Base-by-base conservation (phyloP, 2,113 vertebrate species). In the Semnopithecus entellus region DNA sequence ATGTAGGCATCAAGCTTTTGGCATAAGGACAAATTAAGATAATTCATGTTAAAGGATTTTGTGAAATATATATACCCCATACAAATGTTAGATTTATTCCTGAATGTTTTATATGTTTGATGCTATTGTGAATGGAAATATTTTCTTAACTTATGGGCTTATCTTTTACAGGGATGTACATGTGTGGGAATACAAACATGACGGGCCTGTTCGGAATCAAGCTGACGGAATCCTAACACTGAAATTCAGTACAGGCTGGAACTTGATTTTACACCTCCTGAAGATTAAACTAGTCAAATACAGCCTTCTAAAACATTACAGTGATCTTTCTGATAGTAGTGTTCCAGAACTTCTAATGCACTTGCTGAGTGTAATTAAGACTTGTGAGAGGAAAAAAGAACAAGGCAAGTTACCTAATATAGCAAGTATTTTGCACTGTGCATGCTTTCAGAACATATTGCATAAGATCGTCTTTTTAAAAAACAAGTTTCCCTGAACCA, bases 291-390 rank as follows among this genome's bases (percentile, higher is more conserved):
- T 75, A 96, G 91, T 87, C 82, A 89, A 95, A 75, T 32, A 55
- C 50, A 93, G 70, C 57, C 88, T 96, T 93, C 80, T 88, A 91
- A 90, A 90, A 72, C 85, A 96, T 94, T 48, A 83, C 87, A 90
- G 66, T 80, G 61, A 95, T 88, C 87, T 83, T 86, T 96, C 81
- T 75, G 93, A 96, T 89, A 94, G 86, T 57, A 88, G 70, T 61
- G 45, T 94, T 94, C 75, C 50, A 98, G 89, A 86, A 96, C 86
- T 90, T 88, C 84, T 95, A 86, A 86, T 66, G 93, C 10, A 91
- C 76, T 96, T 95, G 88, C 95, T 93, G 83, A 96, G 91, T 94
- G 85, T 95, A 96, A 94, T 93, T 97, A 96, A 97, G 93, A 95
- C 88, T 95, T 89, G 82, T 38, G 81, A 97, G 73, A 95, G 90